Conservation (phyloP, 1,140 invertebrate genomes). For the Acromyrmex charruanus region DNA sequence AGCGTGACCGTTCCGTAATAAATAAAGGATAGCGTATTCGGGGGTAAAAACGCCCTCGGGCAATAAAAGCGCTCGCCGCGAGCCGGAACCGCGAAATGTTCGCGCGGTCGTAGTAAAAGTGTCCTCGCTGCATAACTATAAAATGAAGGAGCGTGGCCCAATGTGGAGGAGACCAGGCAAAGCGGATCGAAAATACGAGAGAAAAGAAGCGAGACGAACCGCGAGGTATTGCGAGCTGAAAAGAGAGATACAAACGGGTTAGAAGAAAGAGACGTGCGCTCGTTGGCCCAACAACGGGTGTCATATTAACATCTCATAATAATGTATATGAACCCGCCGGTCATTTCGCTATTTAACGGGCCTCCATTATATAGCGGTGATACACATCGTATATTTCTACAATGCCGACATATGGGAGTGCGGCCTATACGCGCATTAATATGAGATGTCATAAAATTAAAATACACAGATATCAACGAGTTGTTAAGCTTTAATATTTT, state of each 20-base stretch:
- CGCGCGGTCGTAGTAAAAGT: conserved; percentile 79
- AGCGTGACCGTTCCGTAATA: conserved; percentile 53
- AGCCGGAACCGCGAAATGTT: conserved; percentile 74
- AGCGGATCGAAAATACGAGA: conserved; percentile 50
- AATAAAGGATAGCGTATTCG: conserved; percentile 72
- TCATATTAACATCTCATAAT: conserved; percentile 80
- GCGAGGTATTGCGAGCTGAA: conserved; percentile 2
- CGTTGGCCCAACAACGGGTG: conserved; percentile 57
- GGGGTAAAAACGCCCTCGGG: conserved; percentile 72
- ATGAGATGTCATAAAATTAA: conserved; percentile 42
- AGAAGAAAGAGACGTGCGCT: conserved; percentile 48
- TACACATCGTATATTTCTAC: conserved; percentile 49
- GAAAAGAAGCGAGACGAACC: conserved; percentile 52
- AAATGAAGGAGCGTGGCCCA: conserved; percentile 79
- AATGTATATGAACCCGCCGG: conserved; percentile 73
- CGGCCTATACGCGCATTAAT: conserved; percentile 46
- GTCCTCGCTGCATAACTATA: conserved; percentile 83
- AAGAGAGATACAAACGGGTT: neutral
- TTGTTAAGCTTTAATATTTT: conserved; percentile 8
- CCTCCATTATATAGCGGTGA: conserved; percentile 70
- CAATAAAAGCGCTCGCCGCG: conserved; percentile 78
- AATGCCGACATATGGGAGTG: conserved; percentile 65
- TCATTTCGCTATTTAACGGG: conserved; percentile 81
- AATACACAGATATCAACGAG: conserved; percentile 9
- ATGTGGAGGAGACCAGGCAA: conserved; percentile 15